These are phyloP conservation scores for Carabus problematicus DNA, from an alignment of 2,888 invertebrate species.

Conservation along the genomic window DNA sequence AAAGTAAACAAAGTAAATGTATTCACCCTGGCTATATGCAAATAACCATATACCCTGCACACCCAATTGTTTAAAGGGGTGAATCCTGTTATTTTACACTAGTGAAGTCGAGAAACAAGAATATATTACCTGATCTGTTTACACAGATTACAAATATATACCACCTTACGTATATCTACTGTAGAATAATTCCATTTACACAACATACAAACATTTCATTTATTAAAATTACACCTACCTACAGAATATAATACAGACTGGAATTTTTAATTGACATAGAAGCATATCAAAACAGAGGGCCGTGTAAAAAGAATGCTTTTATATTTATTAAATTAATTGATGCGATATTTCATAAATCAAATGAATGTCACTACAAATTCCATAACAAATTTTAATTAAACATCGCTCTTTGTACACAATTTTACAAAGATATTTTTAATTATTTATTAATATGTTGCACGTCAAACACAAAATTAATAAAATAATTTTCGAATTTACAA, in stretches of 20 bases:
- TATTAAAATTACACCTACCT: no score
- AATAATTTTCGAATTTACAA: no score
- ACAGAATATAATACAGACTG: no score
- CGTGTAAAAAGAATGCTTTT: no score
- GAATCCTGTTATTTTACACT: conserved; percentile 28
- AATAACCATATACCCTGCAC: conserved; percentile 13
- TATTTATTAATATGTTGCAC: neutral
- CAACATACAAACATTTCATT: no score
- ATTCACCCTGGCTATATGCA: conserved; percentile 39
- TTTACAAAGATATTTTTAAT: neutral
- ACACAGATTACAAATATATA: conserved; percentile 32
- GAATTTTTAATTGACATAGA: no score
- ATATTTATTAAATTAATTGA: no score
- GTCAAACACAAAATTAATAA: neutral
- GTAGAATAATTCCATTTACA: no score
- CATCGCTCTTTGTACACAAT: neutral
- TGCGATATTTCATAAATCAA: no score
- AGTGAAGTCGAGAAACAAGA: conserved; percentile 15
- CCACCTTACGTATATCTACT: no score
- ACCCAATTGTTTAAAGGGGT: conserved; percentile 36
- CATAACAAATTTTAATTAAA: neutral
- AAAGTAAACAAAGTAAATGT: conserved; percentile 39
- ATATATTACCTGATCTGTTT: conserved; percentile 30
- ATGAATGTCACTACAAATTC: no score
- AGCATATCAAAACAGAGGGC: no score